Evolutionary conservation across 2,113 vertebrate species (phyloP), one percentile per base, ranked within the genome.

Genomic region (Caranx ignobilis): DNA sequence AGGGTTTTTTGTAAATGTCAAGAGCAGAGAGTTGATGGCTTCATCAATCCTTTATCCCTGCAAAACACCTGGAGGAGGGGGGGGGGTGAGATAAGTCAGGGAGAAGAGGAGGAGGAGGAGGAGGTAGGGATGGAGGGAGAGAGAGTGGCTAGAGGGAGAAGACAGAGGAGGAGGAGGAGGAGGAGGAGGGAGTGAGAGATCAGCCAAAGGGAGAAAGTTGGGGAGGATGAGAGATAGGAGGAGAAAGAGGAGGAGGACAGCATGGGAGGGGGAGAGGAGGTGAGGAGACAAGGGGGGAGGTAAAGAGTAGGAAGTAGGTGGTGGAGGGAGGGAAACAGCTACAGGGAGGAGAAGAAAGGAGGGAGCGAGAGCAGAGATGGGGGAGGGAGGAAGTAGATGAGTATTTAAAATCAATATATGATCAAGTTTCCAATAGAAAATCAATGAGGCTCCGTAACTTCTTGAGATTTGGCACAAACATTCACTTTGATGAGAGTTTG

Each of bases 1-100:
- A 95, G 90, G 95, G 91, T 91, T 96, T 95, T 92, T 95, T 88
- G 92, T 91, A 96, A 96, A 96, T 96, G 94, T 96, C 95, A 95
- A 79, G 80, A 88, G 91, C 92, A 93, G 86, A 91, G 86, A 91
- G 90, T 83, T 95, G 93, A 96, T 95, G 93, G 94, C 92, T 94
- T 94, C 95, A 95, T 96, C 92, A 92, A 90, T 96, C 95, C 94
- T 94, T 97, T 96, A 96, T 96, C 93, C 88, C 87, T 84, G 26
- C 71, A 88, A 87, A 96, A 95, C 93, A 96, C 93, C 95, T 96
- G 95, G 92, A 92, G 82, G 91, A 88, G 93, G 67, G 64, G 78
- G 39, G 59, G 50, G 45, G 35, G 47, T 56, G 47, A 63, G 79
- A 85, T 68, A 64, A 83, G 80, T 63, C 31, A 50, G 75, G 59